Percentiles rank a stretch among this genome's conserved stretches.
Conservation (phyloP, 2,113 vertebrate genomes). For the Nesogale talazaci region DNA sequence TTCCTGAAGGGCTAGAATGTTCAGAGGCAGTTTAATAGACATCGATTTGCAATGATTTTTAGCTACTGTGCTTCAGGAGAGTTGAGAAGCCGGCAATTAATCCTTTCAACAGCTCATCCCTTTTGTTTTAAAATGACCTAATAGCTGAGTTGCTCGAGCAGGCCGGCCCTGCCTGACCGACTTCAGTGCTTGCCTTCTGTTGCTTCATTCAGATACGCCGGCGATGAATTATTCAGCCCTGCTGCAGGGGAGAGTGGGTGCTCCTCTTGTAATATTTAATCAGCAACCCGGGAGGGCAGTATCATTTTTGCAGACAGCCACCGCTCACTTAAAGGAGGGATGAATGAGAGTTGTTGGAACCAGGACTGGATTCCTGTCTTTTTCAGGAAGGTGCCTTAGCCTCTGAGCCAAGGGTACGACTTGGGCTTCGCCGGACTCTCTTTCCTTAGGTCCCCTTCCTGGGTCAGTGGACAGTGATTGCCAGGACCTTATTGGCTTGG, state of each 20-base stretch:
- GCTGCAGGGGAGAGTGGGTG: constrained; percentile 38
- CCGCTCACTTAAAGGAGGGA: fast-evolving
- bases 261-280: constrained; percentile 2
- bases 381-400: neutral
- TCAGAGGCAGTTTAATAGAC: constrained; percentile 77
- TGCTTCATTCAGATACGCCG: constrained; percentile 54
- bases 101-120: constrained; percentile 71
- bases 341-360: fast-evolving
- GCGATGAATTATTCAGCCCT: constrained; percentile 54
- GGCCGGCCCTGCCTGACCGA: constrained; percentile 40
- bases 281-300: neutral
- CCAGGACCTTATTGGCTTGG: neutral
- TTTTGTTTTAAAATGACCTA: constrained; percentile 75
- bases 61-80: constrained; percentile 71
- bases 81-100: constrained; percentile 77
- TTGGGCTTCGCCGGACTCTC: fast-evolving
- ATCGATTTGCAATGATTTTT: constrained; percentile 79
- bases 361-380: neutral
- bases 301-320: fast-evolving
- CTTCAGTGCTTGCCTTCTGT: neutral
- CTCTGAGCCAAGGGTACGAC: neutral
- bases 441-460: neutral
- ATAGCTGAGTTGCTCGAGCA: constrained; percentile 30
- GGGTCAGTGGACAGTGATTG: neutral
- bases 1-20: constrained; percentile 69